Conservation (phyloP, 2,113 vertebrate genomes). For the Tyto alba region DNA sequence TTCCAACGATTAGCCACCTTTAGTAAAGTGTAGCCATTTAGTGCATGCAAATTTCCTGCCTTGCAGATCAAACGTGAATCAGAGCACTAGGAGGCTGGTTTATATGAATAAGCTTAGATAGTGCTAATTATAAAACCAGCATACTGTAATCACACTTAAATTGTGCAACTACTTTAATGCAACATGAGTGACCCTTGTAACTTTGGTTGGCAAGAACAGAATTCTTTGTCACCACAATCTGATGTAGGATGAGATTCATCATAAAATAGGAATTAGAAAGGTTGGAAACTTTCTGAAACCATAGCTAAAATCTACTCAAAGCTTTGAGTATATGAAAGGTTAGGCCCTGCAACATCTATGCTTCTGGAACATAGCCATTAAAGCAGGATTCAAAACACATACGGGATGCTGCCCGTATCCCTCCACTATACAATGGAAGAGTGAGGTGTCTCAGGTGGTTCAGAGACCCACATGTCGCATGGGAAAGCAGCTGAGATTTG, state of each 20-base stretch:
- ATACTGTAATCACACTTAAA: constrained; percentile 53
- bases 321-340: neutral
- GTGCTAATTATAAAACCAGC: constrained; percentile 59
- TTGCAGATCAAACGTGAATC: constrained; percentile 56
- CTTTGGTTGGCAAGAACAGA: neutral
- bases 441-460: neutral
- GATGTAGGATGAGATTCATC: neutral
- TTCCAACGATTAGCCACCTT: constrained; percentile 48
- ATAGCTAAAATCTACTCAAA: neutral
- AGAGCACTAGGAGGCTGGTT: constrained; percentile 43
- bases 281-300: neutral
- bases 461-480: neutral
- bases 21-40: constrained; percentile 48
- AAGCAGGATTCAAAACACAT: neutral
- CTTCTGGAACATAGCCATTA: neutral
- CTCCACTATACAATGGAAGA: neutral
- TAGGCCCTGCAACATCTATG: neutral
- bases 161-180: constrained; percentile 33
- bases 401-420: neutral
- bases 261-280: neutral
- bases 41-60: constrained; percentile 58
- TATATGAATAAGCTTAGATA: constrained; percentile 47
- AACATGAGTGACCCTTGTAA: neutral
- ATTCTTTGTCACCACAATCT: neutral
- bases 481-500: neutral